Evolutionary conservation across 1,140 invertebrate genomes (phyloP).

Genomic region (Ostrea denselamellosa): DNA sequence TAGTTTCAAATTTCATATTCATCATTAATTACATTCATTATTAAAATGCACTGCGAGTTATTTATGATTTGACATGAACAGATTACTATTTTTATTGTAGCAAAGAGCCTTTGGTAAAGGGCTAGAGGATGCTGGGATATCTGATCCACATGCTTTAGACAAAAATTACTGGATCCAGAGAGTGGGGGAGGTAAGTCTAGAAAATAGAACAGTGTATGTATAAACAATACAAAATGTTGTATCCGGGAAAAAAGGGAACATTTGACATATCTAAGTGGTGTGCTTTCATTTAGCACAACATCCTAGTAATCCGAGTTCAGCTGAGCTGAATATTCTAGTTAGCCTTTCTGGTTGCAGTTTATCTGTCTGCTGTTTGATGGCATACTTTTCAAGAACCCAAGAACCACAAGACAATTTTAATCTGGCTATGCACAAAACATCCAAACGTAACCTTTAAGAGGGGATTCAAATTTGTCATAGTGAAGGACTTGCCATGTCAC

Average conservation of each 20-base stretch:
- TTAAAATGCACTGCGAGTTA: not conserved
- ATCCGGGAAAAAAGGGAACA: not conserved
- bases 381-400: too few relatives aligned
- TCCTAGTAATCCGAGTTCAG: too few relatives aligned
- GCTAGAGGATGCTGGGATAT: conserved; percentile 69
- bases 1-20: not conserved
- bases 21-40: not conserved
- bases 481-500: too few relatives aligned
- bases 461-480: too few relatives aligned
- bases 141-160: conserved; percentile 73
- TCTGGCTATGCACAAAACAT: too few relatives aligned
- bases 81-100: conserved; percentile 42
- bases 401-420: too few relatives aligned
- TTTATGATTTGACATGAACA: not conserved
- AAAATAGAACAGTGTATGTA: not conserved
- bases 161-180: conserved; percentile 78
- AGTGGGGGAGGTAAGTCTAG: conserved; percentile 73
- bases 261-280: not conserved
- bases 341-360: too few relatives aligned
- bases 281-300: not conserved
- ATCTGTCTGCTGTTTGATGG: too few relatives aligned
- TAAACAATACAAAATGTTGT: too few relatives aligned
- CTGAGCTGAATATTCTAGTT: too few relatives aligned
- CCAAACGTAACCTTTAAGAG: too few relatives aligned
- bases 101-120: conserved; percentile 65